A percentile compares a stretch with the other conserved stretches of the same genome.
These are phyloP conservation scores for Leptinotarsa defecta DNA, from an alignment of 1,140 invertebrate genomes.

Conservation along the genomic window DNA sequence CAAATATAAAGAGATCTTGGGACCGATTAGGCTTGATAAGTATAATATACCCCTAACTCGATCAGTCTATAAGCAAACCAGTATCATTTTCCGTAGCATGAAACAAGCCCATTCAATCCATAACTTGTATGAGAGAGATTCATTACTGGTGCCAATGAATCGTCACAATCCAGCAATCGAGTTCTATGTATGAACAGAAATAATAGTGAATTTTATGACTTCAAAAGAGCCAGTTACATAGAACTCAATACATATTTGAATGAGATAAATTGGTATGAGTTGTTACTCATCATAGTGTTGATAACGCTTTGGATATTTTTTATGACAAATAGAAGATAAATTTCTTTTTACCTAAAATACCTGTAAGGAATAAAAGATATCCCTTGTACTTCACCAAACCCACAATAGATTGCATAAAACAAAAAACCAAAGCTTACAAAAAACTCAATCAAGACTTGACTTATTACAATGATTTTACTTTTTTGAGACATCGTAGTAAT, in stretches of 20 bases:
- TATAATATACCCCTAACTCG: too few relatives aligned
- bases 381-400: background rate
- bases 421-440: conserved; percentile 1
- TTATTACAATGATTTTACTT: background rate
- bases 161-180: background rate
- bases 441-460: background rate
- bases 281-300: background rate
- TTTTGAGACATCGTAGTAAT: background rate
- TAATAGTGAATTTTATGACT: background rate
- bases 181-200: background rate
- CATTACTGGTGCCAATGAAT: background rate
- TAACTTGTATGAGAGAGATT: background rate
- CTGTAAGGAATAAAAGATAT: background rate
- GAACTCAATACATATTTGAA: background rate
- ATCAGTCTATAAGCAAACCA: too few relatives aligned
- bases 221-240: background rate
- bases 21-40: too few relatives aligned
- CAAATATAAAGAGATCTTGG: too few relatives aligned
- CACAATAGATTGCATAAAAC: background rate
- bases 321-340: background rate
- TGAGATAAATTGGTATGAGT: background rate
- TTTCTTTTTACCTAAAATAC: background rate
- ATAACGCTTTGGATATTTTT: background rate
- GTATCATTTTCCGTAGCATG: too few relatives aligned
- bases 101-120: background rate